Base-by-base conservation (phyloP, 1,140 invertebrate species). In the Battus philenor region DNA sequence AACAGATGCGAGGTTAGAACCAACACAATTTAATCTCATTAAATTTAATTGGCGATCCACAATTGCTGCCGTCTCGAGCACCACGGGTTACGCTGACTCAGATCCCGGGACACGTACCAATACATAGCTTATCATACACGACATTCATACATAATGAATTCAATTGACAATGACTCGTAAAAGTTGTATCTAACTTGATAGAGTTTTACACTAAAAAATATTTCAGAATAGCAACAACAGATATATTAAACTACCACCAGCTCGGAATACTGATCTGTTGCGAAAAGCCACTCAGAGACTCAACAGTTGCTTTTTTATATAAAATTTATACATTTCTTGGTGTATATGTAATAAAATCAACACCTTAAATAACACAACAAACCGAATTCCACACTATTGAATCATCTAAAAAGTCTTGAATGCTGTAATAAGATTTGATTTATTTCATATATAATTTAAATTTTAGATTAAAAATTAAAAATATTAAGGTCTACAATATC, bases 1-100 rank as follows among this genome's bases (percentile, higher is more conserved):
- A 57, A 47, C 74, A 74, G 66, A 73, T 68, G 67, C 44, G 52
- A 47, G 44, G 61, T 70, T 76, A 73, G 60, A 69, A 79, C 76
- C 80, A 79, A 69, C 68, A 75, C 62, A 67, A 79, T 77, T 75
- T 77, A 70, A 79, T 78, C 74, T 80, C 63, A 76, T 79, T 68
- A 71, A 72, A 71, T 73, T 80, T 79, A 80, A 83, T 83, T 79
- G 63, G 68, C 68, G 66, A 71, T 76, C 62, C 61, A 78, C 74
- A 76, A 76, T 74, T 76, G 68, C 63, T 58, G 24, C 45, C 46
- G 57, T 62, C 74, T 76, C 62, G 49, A 73, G 72, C 68, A 66
- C 54, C 48, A 58, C 51, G 60, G 68, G 70, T 74, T 66, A 70
- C 36, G 63, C 49, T 78, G 72, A 78, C 44, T 78, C 65, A 74